Percentiles rank a stretch among this genome's conserved stretches.
Conservation (phyloP, 2,888 invertebrate genomes). For the Synergus japonicus region DNA sequence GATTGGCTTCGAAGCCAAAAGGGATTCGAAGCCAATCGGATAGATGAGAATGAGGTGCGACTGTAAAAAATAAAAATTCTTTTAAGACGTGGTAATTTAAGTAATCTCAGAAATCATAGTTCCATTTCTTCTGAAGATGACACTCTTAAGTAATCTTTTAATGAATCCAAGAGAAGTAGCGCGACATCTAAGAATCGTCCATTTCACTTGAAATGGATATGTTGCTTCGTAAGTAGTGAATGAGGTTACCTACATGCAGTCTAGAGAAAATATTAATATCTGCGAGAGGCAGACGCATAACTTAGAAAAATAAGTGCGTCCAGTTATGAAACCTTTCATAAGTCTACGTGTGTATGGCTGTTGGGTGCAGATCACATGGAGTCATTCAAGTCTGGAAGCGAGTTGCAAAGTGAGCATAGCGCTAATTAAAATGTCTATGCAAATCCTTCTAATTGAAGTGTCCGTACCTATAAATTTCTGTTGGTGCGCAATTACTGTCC, state of each 20-base stretch:
- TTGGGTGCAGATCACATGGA: background rate
- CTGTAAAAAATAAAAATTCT: no score
- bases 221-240: background rate
- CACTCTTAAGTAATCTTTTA: no score
- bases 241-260: no score
- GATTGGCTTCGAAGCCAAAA: no score
- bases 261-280: background rate
- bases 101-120: no score
- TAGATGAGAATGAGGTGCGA: no score
- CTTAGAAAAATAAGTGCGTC: constrained; percentile 30
- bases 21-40: no score
- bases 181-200: no score
- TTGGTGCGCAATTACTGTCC: constrained; percentile 56
- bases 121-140: no score
- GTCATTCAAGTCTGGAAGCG: background rate
- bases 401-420: constrained; percentile 39
- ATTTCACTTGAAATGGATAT: background rate
- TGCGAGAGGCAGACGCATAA: constrained; percentile 16
- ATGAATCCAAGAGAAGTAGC: no score
- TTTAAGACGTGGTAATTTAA: no score
- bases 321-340: background rate
- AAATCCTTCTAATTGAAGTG: constrained; percentile 60
- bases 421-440: constrained; percentile 65
- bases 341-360: background rate
- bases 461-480: constrained; percentile 58